Conservation (phyloP, 1,140 invertebrate species). For the Branchinecta lindahli region DNA sequence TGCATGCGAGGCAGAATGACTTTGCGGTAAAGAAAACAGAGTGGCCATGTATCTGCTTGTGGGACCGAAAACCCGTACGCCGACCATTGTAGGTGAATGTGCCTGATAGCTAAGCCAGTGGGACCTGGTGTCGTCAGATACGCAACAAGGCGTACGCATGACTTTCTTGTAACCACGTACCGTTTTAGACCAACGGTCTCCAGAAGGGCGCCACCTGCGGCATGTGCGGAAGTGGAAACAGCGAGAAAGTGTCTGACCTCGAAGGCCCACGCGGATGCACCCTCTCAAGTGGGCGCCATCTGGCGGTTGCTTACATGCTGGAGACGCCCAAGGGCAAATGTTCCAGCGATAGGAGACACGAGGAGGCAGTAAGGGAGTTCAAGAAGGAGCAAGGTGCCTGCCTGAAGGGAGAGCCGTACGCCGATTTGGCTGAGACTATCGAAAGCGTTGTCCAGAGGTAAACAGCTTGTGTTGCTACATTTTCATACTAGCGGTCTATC, state of each 20-base stretch:
- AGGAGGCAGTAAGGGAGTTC: neutral
- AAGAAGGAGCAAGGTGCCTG: neutral
- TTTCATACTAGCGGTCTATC: too few species aligned
- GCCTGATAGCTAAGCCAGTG: too few species aligned
- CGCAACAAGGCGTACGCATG: too few species aligned
- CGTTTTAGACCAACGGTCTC: slow-evolving; percentile 13
- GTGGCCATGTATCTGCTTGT: too few species aligned
- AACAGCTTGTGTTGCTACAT: neutral
- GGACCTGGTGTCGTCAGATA: too few species aligned
- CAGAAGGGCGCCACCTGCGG: slow-evolving; percentile 20
- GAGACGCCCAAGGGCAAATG: neutral
- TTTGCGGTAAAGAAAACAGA: too few species aligned
- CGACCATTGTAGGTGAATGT: too few species aligned
- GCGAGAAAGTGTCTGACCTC: slow-evolving; percentile 19
- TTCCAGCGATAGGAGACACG: neutral
- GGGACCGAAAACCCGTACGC: too few species aligned
- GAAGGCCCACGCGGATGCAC: slow-evolving; percentile 17
- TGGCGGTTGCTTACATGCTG: neutral
- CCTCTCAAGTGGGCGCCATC: neutral
- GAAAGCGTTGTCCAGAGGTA: neutral
- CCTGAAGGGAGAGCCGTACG: neutral
- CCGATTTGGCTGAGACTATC: neutral
- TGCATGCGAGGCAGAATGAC: too few species aligned
- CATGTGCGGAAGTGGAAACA: slow-evolving; percentile 20
- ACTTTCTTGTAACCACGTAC: too few species aligned